Evolutionary conservation across 2,113 vertebrate species (phyloP).

Genomic region (Eublepharis macularius): DNA sequence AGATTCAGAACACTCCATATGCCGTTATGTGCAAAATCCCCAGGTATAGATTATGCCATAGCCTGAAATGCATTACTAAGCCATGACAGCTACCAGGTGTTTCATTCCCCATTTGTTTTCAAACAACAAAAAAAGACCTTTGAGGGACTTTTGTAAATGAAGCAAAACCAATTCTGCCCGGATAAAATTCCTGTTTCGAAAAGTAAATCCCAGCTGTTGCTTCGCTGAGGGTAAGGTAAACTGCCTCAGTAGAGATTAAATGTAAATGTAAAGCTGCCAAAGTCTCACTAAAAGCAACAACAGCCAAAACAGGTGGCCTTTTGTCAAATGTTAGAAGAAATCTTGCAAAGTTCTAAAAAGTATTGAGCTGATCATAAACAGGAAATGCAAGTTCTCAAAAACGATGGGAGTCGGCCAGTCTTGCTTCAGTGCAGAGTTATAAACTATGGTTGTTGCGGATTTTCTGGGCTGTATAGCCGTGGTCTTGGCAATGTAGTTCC

Average conservation of each 20-base stretch:
- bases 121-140: constrained; percentile 18
- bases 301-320: neutral
- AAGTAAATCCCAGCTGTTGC: constrained; percentile 65
- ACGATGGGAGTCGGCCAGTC: neutral
- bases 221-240: constrained; percentile 43
- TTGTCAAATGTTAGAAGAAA: neutral
- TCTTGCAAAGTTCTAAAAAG: neutral
- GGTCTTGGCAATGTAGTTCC: no score
- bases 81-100: constrained; percentile 63
- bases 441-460: no score
- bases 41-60: constrained; percentile 25
- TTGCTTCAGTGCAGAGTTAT: neutral
- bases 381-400: no score
- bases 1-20: constrained; percentile 29
- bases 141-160: constrained; percentile 61
- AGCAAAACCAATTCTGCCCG: constrained; percentile 68
- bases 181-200: constrained; percentile 52
- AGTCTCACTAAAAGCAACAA: neutral
- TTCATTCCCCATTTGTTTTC: constrained; percentile 59
- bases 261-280: neutral
- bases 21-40: constrained; percentile 46
- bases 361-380: neutral
- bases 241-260: constrained; percentile 21
- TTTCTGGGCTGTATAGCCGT: no score
- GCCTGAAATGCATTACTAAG: constrained; percentile 49